These are phyloP conservation scores for Drosophila incognita DNA, from an alignment of 2,888 invertebrate species.

Conservation along the genomic window DNA sequence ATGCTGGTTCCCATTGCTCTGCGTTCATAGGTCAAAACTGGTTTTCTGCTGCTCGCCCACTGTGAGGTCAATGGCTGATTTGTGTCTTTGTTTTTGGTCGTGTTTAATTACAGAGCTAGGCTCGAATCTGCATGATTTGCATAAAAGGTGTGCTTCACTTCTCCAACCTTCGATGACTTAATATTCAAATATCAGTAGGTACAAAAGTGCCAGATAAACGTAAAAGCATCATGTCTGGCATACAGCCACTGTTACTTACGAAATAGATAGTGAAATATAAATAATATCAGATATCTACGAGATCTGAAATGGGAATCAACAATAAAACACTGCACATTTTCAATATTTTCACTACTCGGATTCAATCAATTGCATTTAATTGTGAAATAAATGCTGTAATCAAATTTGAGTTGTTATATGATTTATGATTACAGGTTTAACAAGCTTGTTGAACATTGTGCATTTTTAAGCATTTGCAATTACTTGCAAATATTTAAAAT, in stretches of 20 bases:
- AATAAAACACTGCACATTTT: not conserved
- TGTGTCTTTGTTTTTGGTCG: slow-evolving; percentile 54
- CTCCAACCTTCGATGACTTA: slow-evolving; percentile 1
- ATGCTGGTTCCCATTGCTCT: slow-evolving; percentile 11
- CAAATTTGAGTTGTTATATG: not conserved
- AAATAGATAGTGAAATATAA: not conserved
- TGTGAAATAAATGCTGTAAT: not conserved
- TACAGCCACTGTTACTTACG: not conserved
- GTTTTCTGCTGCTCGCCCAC: slow-evolving; percentile 59
- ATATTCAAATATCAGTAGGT: slow-evolving; percentile 9
- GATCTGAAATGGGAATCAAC: not conserved
- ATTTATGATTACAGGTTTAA: not conserved
- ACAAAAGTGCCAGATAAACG: not conserved
- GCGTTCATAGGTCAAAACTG: slow-evolving; percentile 48
- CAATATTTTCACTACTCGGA: not conserved
- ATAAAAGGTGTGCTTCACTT: slow-evolving; percentile 40
- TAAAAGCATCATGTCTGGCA: not conserved
- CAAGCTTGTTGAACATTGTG: not conserved
- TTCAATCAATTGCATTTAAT: not conserved
- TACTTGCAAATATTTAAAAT: not conserved
- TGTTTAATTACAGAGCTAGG: slow-evolving; percentile 65
- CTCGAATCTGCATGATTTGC: slow-evolving; percentile 52
- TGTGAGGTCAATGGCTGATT: slow-evolving; percentile 78
- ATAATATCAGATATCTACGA: not conserved
- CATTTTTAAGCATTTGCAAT: not conserved